Base-by-base conservation (phyloP, 2,797 vertebrate genomes). In the Micrastur ruficollis region DNA sequence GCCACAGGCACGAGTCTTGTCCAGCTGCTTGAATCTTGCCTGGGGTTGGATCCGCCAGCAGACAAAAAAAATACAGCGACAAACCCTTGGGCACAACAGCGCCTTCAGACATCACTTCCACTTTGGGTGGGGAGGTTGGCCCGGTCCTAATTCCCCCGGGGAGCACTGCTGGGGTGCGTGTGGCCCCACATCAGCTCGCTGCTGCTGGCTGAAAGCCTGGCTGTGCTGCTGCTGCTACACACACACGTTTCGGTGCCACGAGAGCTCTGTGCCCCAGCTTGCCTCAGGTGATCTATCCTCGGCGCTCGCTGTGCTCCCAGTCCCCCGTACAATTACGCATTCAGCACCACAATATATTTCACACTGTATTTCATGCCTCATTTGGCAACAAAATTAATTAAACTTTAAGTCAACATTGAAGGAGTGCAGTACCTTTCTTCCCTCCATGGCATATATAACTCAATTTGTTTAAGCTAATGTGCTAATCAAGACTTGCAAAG, bases 361-460 rank as follows among this genome's bases (percentile, higher is more conserved):
- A 96, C 90, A 88, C 81, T 74, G 91, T 76, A 95, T 96, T 96
- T 96, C 91, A 95, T 78, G 94, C 95, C 91, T 96, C 96, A 95
- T 95, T 97, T 96, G 94, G 91, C 82, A 93, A 95, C 85, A 88
- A 97, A 97, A 96, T 97, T 95, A 94, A 97, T 96, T 96, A 94
- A 97, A 96, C 79, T 86, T 86, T 58, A 94, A 94, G 96, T 92
- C 93, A 94, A 71, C 71, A 23, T 53, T 8, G 68, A 95, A 92
- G 89, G 92, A 92, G 74, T 3, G 32, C 36, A 6, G 91, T 23
- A 88, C 91, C 91, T 88, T 81, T 31, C 67, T 40, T 61, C 86
- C 68, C 92, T 84, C 83, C 0, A 3, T 49, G 92, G 78, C 81
- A 47, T 14, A 49, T 26, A 65, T 6, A 91, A 86, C 93, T 93